Percentiles rank a stretch among this genome's conserved stretches.
Conservation (phyloP, 2,888 invertebrate species). For the Gibbula magus region DNA sequence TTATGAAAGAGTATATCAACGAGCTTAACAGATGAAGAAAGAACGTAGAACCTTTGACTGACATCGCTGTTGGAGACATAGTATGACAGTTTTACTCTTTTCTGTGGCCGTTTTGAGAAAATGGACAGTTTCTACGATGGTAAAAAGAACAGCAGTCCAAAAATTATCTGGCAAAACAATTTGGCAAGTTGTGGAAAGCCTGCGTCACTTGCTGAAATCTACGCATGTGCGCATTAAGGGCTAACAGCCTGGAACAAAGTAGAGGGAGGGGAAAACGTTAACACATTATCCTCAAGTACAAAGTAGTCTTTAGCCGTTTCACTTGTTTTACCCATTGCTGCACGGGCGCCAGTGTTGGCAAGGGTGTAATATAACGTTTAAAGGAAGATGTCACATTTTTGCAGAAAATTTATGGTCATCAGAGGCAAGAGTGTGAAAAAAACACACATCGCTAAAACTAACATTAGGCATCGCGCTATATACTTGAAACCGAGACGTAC, state of each 20-base stretch:
- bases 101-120: background rate
- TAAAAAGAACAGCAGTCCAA: background rate
- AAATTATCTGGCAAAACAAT: background rate
- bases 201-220: background rate
- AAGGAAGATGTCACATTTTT: constrained; percentile 13
- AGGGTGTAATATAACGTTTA: background rate
- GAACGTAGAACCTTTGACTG: no score
- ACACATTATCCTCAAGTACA: background rate
- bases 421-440: background rate
- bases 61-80: no score
- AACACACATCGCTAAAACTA: constrained; percentile 3
- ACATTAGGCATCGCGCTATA: background rate
- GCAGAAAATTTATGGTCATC: background rate
- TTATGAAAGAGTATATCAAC: no score
- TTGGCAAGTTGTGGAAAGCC: background rate
- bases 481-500: background rate
- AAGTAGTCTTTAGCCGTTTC: background rate
- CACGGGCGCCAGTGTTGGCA: background rate
- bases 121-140: background rate
- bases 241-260: background rate
- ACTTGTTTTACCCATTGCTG: background rate
- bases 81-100: no score
- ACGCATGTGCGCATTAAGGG: background rate
- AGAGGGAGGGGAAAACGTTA: background rate
- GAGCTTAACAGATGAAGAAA: no score